A percentile compares a stretch with the other conserved stretches of the same genome.
Conservation (phyloP, 2,888 invertebrate genomes). For the Acrocyrtus sp. region DNA sequence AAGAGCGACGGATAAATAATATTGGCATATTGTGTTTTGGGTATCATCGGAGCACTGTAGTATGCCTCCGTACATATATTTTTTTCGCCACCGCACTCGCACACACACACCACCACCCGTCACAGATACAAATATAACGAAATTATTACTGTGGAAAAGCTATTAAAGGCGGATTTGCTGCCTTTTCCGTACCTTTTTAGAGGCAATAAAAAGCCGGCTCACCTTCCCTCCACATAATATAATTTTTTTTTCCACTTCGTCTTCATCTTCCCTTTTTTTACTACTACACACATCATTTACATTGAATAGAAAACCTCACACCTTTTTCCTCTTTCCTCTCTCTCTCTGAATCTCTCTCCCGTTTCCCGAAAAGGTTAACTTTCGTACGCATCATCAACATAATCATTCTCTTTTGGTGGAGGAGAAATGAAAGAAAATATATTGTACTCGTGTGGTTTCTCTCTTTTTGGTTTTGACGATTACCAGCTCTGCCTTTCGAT, state of each 20-base stretch:
- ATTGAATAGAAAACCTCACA: conserved; percentile 50
- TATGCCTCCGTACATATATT: too few species aligned
- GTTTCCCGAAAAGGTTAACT: conserved; percentile 48
- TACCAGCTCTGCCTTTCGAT: too few species aligned
- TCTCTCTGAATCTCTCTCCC: too few species aligned
- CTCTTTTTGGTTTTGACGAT: too few species aligned
- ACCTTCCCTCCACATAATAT: not conserved
- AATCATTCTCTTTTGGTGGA: conserved; percentile 13
- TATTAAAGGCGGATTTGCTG: conserved; percentile 48
- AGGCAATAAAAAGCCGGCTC: conserved; percentile 51
- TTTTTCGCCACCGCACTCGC: too few species aligned
- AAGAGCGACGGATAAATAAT: too few species aligned
- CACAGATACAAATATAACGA: too few species aligned
- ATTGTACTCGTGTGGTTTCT: not conserved
- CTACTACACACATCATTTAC: conserved; percentile 35
- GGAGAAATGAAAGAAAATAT: conserved; percentile 4
- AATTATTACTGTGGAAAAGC: conserved; percentile 45
- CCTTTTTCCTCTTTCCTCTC: conserved; percentile 53
- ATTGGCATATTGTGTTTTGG: too few species aligned
- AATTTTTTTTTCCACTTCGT: conserved; percentile 2
- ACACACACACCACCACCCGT: too few species aligned
- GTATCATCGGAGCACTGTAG: too few species aligned
- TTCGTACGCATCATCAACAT: too few species aligned
- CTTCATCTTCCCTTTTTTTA: conserved; percentile 25
- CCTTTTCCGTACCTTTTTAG: conserved; percentile 45